These are phyloP conservation scores for Pseudochirops corinnae DNA, from an alignment of 2,797 vertebrate genomes.

Conservation along the genomic window DNA sequence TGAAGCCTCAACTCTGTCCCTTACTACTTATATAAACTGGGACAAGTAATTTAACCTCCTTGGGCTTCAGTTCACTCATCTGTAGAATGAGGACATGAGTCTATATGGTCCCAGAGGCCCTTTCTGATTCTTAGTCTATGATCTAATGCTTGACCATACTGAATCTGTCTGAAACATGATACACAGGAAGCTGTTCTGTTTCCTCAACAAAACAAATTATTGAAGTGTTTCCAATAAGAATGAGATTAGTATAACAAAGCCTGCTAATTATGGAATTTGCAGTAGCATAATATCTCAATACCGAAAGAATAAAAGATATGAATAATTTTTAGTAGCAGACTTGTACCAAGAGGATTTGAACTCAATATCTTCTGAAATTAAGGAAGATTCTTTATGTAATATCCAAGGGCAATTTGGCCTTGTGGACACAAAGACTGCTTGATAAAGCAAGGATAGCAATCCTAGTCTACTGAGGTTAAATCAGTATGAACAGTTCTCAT, in stretches of 20 bases:
- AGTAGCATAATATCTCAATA: not conserved
- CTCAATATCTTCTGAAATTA: constrained; percentile 54
- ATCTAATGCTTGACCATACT: not conserved
- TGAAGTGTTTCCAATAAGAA: constrained; percentile 49
- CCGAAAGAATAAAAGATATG: constrained; percentile 47
- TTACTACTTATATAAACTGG: not conserved
- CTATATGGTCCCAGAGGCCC: not conserved
- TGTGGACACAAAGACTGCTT: not conserved
- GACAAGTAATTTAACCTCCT: not conserved
- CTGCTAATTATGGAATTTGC: constrained; percentile 50
- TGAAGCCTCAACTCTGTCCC: not conserved
- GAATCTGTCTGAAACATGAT: not conserved
- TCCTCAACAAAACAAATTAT: constrained; percentile 56
- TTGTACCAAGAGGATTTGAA: constrained; percentile 6
- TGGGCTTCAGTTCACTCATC: not conserved
- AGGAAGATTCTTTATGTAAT: constrained; percentile 29
- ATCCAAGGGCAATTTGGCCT: not conserved
- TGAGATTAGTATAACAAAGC: not conserved
- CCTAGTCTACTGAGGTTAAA: not conserved
- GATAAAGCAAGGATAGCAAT: not conserved
- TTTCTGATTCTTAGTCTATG: not conserved
- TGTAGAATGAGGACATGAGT: not conserved
- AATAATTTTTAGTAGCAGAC: constrained; percentile 30
- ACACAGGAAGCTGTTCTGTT: not conserved
- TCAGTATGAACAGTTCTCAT: too few relatives aligned